These are phyloP conservation scores for Takifugu rubripes DNA, from an alignment of 2,797 vertebrate species.

Conservation along the genomic window DNA sequence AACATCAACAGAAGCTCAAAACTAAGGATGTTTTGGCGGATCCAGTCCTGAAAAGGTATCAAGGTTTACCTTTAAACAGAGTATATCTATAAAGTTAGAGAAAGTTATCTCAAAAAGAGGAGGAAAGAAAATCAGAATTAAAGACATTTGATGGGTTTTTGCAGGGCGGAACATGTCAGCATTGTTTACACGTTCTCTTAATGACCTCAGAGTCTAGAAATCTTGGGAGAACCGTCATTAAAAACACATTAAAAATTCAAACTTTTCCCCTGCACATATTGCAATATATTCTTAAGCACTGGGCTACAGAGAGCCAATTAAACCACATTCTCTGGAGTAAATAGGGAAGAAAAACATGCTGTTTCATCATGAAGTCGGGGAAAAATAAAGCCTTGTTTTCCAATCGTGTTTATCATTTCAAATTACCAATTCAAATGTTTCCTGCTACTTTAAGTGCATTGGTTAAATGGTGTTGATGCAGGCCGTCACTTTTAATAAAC, in stretches of 20 bases:
- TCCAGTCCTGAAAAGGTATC: too few relatives aligned
- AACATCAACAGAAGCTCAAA: too few relatives aligned
- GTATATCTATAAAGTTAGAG: too few relatives aligned
- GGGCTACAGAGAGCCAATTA: conserved; percentile 45
- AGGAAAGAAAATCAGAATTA: too few relatives aligned
- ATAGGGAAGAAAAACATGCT: conserved; percentile 19
- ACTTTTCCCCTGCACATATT: conserved; percentile 21
- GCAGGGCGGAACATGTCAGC: neutral
- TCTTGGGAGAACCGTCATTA: conserved; percentile 39
- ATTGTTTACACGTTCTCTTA: conserved; percentile 29
- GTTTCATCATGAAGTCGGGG: neutral
- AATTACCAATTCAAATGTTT: too few relatives aligned
- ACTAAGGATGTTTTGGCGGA: too few relatives aligned
- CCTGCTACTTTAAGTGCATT: too few relatives aligned
- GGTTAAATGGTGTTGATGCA: neutral
- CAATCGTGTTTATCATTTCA: neutral
- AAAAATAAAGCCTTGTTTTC: neutral
- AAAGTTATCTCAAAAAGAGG: too few relatives aligned
- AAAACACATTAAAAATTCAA: conserved; percentile 55
- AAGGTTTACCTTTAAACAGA: too few relatives aligned
- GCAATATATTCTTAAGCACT: neutral
- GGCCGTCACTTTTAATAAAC: conserved; percentile 1
- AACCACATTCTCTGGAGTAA: conserved; percentile 10
- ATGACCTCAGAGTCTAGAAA: conserved; percentile 12
- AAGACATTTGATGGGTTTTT: conserved; percentile 1